Evolutionary conservation across 2,113 vertebrate species (phyloP).

Genomic region (Helogale parvula): DNA sequence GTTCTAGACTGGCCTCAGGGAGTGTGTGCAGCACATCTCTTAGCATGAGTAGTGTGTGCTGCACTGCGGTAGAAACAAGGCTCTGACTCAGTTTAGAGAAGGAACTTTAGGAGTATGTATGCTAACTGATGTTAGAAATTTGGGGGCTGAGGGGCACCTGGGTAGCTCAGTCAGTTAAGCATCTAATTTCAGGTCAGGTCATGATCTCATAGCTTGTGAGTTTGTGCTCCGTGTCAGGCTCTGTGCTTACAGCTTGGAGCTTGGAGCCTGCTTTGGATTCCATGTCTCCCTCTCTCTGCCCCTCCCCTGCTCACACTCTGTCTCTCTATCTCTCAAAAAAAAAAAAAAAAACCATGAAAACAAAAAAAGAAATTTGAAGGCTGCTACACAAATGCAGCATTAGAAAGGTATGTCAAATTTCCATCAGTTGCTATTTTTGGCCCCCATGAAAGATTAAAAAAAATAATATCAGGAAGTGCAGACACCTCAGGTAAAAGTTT

Average conservation of each 20-base stretch:
- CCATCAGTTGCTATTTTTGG: neutral
- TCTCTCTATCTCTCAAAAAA: no score
- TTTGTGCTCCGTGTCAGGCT: no score
- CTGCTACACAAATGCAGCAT: neutral
- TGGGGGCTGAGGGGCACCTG: neutral
- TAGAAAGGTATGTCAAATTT: neutral
- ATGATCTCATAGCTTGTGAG: no score
- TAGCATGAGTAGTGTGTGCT: neutral
- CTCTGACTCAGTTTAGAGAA: neutral
- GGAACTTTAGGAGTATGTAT: neutral
- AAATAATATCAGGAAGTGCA: neutral
- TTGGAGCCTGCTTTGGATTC: no score
- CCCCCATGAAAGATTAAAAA: neutral
- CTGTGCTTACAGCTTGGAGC: no score
- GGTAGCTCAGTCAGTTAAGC: no score
- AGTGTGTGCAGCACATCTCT: neutral
- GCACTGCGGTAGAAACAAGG: rapidly evolving
- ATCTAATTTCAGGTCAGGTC: no score
- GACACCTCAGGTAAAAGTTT: neutral
- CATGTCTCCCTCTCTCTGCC: no score
- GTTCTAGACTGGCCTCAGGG: no score
- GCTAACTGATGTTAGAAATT: neutral
- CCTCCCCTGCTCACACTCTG: no score
- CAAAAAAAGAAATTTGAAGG: neutral
- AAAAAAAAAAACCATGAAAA: no score